A percentile compares a stretch with the other conserved stretches of the same genome.
phyloP scores from a whole-genome alignment of 1,140 invertebrate species.

The Magallana gigas region DNA sequence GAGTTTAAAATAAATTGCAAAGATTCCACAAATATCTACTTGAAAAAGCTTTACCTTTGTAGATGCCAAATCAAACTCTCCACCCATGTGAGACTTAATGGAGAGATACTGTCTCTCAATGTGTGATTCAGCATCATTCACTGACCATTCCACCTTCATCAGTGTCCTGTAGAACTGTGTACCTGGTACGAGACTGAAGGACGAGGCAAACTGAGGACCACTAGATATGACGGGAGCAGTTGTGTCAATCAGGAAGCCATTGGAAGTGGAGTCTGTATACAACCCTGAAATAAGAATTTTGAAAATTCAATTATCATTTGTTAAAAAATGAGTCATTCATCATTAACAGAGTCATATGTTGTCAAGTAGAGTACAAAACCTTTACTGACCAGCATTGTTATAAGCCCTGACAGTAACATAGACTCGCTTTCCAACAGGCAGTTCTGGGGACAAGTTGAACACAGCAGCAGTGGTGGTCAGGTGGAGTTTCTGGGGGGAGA shows the following conservation, averaged over 20 bases:
- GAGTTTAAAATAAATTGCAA: too few species aligned
- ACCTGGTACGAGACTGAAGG: slow-evolving; percentile 6
- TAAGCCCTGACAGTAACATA: slow-evolving; percentile 63
- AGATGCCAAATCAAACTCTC: slow-evolving; percentile 56
- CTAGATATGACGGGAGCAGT: slow-evolving; percentile 45
- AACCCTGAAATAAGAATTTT: slow-evolving; percentile 33
- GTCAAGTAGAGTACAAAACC: too few species aligned
- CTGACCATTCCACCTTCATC: slow-evolving; percentile 59
- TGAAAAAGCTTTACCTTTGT: slow-evolving; percentile 48
- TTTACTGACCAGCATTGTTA: slow-evolving; percentile 62
- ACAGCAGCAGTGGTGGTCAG: slow-evolving; percentile 42
- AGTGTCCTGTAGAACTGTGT: slow-evolving; percentile 51
- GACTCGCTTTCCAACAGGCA: slow-evolving; percentile 56
- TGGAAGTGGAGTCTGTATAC: slow-evolving; percentile 52
- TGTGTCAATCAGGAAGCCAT: slow-evolving; percentile 63
- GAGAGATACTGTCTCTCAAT: slow-evolving; percentile 63
- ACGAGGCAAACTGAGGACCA: slow-evolving; percentile 41
- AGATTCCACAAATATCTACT: too few species aligned
- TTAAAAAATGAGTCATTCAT: too few species aligned
- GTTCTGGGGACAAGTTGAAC: slow-evolving; percentile 38
- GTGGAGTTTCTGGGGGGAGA: slow-evolving; percentile 41
- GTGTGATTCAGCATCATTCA: slow-evolving; percentile 55
- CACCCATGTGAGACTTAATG: slow-evolving; percentile 55
- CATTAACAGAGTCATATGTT: too few species aligned
- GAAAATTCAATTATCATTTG: too few species aligned